Percentiles rank a stretch among this genome's conserved stretches.
These are phyloP conservation scores for Sminthurinus signatus DNA, from an alignment of 1,140 invertebrate genomes.

Conservation along the genomic window DNA sequence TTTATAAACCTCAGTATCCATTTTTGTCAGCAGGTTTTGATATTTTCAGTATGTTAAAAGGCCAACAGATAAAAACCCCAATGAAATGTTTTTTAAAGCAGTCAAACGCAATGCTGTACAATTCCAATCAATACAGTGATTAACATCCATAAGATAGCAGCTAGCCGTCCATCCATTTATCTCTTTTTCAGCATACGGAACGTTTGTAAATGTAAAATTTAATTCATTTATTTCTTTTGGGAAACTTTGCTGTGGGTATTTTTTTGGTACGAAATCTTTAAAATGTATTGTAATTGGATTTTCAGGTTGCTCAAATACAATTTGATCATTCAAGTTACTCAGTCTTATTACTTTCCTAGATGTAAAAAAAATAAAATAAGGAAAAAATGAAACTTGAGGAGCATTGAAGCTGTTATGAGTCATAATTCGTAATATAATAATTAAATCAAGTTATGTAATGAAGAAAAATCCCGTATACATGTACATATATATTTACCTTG, in stretches of 20 bases:
- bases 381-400: neutral
- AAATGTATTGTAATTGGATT: slow-evolving; percentile 12
- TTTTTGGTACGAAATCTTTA: neutral
- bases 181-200: slow-evolving; percentile 28
- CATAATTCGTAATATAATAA: neutral
- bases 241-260: neutral
- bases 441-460: neutral
- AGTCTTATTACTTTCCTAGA: slow-evolving; percentile 22
- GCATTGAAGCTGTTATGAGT: no score
- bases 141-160: neutral
- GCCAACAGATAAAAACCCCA: no score
- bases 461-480: neutral
- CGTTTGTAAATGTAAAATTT: slow-evolving; percentile 25
- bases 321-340: slow-evolving; percentile 10
- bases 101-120: no score
- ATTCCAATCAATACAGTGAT: neutral
- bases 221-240: slow-evolving; percentile 6
- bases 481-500: neutral
- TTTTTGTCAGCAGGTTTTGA: no score
- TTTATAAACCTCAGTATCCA: no score
- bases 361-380: neutral
- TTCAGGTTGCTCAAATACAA: slow-evolving; percentile 16
- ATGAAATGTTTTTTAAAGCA: no score
- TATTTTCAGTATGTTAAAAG: no score
- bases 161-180: slow-evolving; percentile 28